Evolutionary conservation across 1,140 invertebrate genomes (phyloP).

Genomic region (Chymomyza costata): DNA sequence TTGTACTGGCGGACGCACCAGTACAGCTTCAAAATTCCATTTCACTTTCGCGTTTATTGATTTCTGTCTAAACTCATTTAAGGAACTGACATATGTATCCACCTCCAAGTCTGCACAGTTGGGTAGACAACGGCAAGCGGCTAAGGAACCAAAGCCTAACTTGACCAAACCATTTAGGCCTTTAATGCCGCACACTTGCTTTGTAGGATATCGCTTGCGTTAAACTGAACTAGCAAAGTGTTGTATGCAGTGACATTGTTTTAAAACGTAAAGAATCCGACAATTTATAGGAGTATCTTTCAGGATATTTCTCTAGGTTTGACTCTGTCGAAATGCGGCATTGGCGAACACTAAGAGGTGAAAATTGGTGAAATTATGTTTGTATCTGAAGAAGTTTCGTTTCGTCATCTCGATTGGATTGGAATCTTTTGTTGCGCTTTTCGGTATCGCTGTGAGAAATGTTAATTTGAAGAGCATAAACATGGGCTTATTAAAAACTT

Average conservation of each 20-base stretch:
- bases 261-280: neutral
- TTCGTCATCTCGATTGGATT: too few species aligned
- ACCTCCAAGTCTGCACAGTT: conserved; percentile 4
- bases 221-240: conserved; percentile 5
- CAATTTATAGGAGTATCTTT: conserved; percentile 8
- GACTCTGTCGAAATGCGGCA: conserved; percentile 1
- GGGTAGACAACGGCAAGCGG: conserved; percentile 4
- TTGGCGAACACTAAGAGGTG: neutral
- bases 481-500: too few species aligned
- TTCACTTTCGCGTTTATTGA: neutral
- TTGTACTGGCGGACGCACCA: neutral
- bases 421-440: too few species aligned
- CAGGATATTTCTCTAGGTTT: neutral
- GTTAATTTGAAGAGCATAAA: too few species aligned
- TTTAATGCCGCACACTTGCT: conserved; percentile 1
- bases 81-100: neutral
- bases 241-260: conserved; percentile 10
- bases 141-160: neutral
- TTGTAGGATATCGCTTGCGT: too few species aligned
- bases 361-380: too few species aligned
- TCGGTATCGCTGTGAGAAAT: too few species aligned
- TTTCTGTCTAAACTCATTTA: neutral
- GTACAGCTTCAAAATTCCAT: neutral
- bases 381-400: too few species aligned
- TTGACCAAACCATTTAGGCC: conserved; percentile 10